These are phyloP conservation scores for Echinarachnius parma DNA, from an alignment of 53 echinoderm and acorn worm genomes.

Conservation along the genomic window DNA sequence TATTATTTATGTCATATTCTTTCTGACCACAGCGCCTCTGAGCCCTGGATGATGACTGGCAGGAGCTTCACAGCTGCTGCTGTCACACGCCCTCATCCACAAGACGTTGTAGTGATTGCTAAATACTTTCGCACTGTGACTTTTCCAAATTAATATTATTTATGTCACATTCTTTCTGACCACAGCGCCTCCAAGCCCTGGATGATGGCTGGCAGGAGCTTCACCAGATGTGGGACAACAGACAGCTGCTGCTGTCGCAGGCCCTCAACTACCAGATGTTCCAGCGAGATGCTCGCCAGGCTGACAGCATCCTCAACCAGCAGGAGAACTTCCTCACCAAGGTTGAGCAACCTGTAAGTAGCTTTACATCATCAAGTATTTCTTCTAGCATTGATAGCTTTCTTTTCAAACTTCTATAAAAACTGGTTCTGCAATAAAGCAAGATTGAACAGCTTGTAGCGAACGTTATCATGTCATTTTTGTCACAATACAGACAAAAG, in stretches of 20 bases:
- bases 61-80: slow-evolving; percentile 92
- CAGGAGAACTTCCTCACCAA: slow-evolving; percentile 99
- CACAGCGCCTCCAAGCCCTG: slow-evolving; percentile 90
- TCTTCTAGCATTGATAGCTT: not conserved
- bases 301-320: slow-evolving; percentile 93
- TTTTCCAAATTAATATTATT: too few relatives aligned
- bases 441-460: not conserved
- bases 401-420: not conserved
- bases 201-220: slow-evolving; percentile 98
- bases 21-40: slow-evolving; percentile 69
- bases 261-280: slow-evolving; percentile 99
- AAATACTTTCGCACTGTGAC: too few relatives aligned
- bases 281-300: slow-evolving; percentile 93
- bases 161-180: slow-evolving; percentile 3
- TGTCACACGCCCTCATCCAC: slow-evolving; percentile 96
- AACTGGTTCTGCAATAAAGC: not conserved
- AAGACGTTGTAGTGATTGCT: too few relatives aligned
- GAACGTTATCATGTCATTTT: not conserved
- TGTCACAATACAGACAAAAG: too few relatives aligned
- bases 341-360: slow-evolving; percentile 92
- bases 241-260: slow-evolving; percentile 91
- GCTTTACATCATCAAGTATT: too few relatives aligned
- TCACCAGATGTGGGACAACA: slow-evolving; percentile 99
- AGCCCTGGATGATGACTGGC: slow-evolving; percentile 96
- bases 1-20: too few relatives aligned